phyloP scores from a whole-genome alignment of 2,113 vertebrate species.

The Hippopotamus amphibius region DNA sequence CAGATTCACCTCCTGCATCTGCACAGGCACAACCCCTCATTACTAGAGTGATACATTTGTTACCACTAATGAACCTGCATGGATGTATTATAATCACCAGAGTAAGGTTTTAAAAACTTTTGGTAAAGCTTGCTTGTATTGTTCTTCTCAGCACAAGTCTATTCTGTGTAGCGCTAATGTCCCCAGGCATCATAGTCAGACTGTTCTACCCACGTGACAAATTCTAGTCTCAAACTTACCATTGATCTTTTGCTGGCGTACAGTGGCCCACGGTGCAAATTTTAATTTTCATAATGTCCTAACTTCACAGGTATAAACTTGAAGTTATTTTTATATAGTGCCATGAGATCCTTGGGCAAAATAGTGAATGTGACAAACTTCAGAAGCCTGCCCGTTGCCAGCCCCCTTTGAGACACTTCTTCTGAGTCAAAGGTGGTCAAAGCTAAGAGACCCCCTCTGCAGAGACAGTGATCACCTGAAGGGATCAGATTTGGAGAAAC shows the following conservation, averaged over 20 bases:
- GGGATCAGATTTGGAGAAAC: background rate
- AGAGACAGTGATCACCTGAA: background rate
- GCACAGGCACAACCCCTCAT: background rate
- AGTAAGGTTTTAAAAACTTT: background rate
- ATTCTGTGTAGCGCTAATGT: background rate
- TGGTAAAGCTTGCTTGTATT: background rate
- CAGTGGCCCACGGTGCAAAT: background rate
- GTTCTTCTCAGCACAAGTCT: conserved; percentile 15
- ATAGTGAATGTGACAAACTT: background rate
- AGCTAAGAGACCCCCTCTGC: background rate
- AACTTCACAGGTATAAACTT: background rate
- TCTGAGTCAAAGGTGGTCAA: background rate
- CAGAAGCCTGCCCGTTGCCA: background rate
- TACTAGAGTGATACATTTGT: background rate
- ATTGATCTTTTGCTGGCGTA: background rate
- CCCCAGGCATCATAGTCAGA: background rate
- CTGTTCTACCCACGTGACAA: background rate
- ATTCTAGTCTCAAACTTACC: background rate
- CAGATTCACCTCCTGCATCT: background rate
- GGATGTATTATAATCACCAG: background rate
- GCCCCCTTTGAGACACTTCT: background rate
- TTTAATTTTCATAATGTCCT: conserved; percentile 6
- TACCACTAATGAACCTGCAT: background rate
- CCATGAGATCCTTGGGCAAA: background rate
- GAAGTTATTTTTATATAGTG: background rate